Evolutionary conservation across 1,140 invertebrate species (phyloP), one percentile per base, ranked within the genome.

Genomic region (Hypsibius dujardini): DNA sequence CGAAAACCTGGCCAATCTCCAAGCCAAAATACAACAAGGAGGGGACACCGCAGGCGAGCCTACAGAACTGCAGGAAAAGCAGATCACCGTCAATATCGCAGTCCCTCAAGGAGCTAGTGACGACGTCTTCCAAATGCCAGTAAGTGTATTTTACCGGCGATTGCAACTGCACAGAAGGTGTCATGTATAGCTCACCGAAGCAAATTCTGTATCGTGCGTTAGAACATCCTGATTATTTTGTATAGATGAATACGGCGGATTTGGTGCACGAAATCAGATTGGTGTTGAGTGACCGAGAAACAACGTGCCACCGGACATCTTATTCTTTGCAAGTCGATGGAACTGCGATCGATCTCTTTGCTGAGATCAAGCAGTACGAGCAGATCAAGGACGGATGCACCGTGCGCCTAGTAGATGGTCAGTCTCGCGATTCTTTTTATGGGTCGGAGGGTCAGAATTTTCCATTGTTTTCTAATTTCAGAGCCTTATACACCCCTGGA

Each of bases 231-330:
- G 7, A 56, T 56, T 56, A 12, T 7, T 56, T 56, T 56, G 50
- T 78, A 47, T 74, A 89, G 87, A 90, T 98, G 1, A 95, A 92
- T 14, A 94, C 91, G 77, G 92, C 95, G 88, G 95, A 98, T 79
- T 81, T 98, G 56, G 93, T 98, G 0, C 95, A 98, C 83, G 95
- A 98, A 83, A 95, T 98, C 70, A 93, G 97, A 79, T 94, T 97
- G 80, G 82, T 97, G 70, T 81, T 98, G 3, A 95, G 97, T 90
- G 95, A 98, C 78, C 83, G 93, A 47, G 94, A 98, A 79, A 94
- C 98, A 77, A 96, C 93, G 0, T 98, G 95, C 77, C 94, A 95
- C 76, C 83, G 94, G 46, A 98, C 95, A 1, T 98, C 95, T 78
- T 98, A 98, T 79, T 95, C 93, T 0, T 83, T 98, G 3, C 92